Percentiles rank a stretch among this genome's conserved stretches.
These are phyloP conservation scores for Trogon melanurus DNA, from an alignment of 2,113 vertebrate genomes.

Conservation along the genomic window DNA sequence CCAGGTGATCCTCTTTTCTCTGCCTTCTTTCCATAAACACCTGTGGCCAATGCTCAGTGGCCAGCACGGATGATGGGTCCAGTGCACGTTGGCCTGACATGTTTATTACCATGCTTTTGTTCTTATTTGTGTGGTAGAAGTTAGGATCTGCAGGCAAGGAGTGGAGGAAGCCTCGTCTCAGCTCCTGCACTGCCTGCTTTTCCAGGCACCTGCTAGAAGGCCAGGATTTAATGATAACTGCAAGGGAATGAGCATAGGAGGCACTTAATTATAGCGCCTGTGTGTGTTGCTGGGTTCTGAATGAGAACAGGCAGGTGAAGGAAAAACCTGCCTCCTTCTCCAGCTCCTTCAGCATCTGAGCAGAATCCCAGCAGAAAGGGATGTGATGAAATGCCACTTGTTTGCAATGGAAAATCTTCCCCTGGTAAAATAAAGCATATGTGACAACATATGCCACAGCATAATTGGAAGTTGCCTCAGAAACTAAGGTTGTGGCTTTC, in stretches of 20 bases:
- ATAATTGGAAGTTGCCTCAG: not conserved
- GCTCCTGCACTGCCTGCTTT: not conserved
- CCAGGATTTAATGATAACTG: not conserved
- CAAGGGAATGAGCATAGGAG: not conserved
- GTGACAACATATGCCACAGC: not conserved
- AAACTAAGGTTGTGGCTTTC: not conserved
- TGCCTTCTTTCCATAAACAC: not conserved
- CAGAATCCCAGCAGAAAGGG: not conserved
- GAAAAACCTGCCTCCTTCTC: not conserved
- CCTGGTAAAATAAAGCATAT: not conserved
- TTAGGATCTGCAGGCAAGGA: not conserved
- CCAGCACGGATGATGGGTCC: not conserved
- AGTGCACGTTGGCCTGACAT: accelerated
- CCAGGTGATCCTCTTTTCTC: not conserved
- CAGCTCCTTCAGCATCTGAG: not conserved
- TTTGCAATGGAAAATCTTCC: not conserved
- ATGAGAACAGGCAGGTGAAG: not conserved
- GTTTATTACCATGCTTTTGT: not conserved
- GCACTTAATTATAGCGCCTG: not conserved
- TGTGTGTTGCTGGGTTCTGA: not conserved
- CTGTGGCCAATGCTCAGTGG: not conserved
- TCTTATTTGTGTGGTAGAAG: not conserved
- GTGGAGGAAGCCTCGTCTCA: not conserved
- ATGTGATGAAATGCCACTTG: not conserved
- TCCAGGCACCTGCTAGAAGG: not conserved